Percentiles rank a stretch among this genome's conserved stretches.
phyloP scores from a whole-genome alignment of 2,113 vertebrate species.

The Sapajus apella region DNA sequence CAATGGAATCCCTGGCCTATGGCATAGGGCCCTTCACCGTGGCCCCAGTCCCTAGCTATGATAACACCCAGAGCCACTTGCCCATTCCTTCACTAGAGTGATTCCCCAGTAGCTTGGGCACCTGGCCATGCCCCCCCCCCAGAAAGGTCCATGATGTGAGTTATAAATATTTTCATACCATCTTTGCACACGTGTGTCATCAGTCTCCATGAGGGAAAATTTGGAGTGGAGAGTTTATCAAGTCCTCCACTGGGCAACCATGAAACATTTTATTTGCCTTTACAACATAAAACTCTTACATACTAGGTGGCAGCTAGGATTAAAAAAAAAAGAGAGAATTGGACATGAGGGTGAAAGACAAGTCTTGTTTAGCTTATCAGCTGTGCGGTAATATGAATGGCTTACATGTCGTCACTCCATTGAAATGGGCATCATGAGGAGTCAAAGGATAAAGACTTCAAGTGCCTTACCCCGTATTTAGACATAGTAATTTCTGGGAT shows the following conservation, averaged over 20 bases:
- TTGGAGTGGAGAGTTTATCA: not conserved
- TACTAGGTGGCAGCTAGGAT: not conserved
- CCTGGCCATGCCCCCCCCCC: not conserved
- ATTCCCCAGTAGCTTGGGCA: rapidly evolving
- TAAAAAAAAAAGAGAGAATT: not conserved
- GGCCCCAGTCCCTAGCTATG: rapidly evolving
- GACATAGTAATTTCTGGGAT: not conserved
- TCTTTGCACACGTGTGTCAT: not conserved
- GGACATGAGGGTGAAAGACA: not conserved
- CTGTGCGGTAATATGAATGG: not conserved
- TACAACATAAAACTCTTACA: too few species aligned
- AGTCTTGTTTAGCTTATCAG: not conserved
- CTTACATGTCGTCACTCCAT: rapidly evolving
- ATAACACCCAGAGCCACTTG: not conserved
- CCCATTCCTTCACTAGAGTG: not conserved
- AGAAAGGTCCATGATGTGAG: not conserved
- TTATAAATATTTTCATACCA: not conserved
- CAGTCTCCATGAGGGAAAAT: not conserved
- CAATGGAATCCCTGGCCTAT: rapidly evolving
- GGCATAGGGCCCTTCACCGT: rapidly evolving
- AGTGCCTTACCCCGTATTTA: too few species aligned
- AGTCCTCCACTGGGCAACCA: not conserved
- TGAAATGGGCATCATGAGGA: not conserved
- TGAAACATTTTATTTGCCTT: not conserved
- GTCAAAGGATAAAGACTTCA: not conserved